Evolutionary conservation across 2,888 invertebrate genomes (phyloP).

Genomic region (Sphaerophoria taeniata): DNA sequence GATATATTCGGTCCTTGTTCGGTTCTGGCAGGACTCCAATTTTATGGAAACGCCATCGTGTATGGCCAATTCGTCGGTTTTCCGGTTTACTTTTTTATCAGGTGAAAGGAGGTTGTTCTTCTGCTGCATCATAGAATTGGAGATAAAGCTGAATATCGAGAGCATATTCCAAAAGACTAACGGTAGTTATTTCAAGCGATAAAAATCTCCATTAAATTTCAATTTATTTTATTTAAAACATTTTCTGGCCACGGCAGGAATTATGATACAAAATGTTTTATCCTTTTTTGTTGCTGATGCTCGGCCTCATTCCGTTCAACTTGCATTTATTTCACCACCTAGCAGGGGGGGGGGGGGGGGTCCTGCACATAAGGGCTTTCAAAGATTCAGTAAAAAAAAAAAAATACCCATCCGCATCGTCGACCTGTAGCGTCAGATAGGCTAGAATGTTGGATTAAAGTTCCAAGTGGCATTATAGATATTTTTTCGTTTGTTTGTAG

Average conservation of each 20-base stretch:
- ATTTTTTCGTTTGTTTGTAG: background rate
- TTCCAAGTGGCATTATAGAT: constrained; percentile 45
- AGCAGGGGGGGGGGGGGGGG: background rate
- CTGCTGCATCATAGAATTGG: constrained; percentile 3
- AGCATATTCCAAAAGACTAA: constrained; percentile 56
- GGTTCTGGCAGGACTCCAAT: constrained; percentile 67
- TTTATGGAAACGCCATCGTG: constrained; percentile 29
- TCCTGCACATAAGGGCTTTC: constrained; percentile 38
- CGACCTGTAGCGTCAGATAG: background rate
- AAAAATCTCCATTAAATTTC: constrained; percentile 73
- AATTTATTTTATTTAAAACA: constrained; percentile 74
- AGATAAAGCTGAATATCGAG: constrained; percentile 5
- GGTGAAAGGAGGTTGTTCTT: constrained; percentile 7
- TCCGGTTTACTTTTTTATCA: constrained; percentile 6
- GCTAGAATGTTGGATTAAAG: constrained; percentile 48
- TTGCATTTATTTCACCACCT: constrained; percentile 20
- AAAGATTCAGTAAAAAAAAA: constrained; percentile 27
- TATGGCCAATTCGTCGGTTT: background rate
- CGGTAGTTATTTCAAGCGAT: constrained; percentile 63
- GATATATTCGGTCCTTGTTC: constrained; percentile 53
- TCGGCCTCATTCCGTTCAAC: background rate
- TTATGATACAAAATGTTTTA: constrained; percentile 34
- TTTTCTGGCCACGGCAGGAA: constrained; percentile 54
- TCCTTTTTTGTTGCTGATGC: constrained; percentile 1
- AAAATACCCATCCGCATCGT: too few species aligned